Percentiles rank a stretch among this genome's conserved stretches.
Evolutionary conservation across 2,797 vertebrate genomes (phyloP).

Genomic region (Acanthornis magna): DNA sequence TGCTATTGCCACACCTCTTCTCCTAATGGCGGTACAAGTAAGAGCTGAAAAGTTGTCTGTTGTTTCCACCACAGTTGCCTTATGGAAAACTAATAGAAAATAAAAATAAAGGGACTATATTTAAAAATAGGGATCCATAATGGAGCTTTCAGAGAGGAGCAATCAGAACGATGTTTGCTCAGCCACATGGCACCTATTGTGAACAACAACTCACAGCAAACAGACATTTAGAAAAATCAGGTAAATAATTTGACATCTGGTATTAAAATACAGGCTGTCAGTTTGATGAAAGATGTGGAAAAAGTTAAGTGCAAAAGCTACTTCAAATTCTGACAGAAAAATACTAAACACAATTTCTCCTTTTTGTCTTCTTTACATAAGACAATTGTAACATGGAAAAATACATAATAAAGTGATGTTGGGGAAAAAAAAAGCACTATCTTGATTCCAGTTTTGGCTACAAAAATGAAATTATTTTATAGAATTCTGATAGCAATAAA

Average conservation of each 20-base stretch:
- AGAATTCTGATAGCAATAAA: background rate
- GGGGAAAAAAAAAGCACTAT: conserved; percentile 1
- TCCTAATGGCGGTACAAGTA: background rate
- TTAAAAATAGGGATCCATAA: background rate
- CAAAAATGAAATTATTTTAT: background rate
- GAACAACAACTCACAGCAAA: background rate
- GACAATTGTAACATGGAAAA: background rate
- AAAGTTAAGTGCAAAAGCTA: conserved; percentile 9
- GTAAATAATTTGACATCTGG: conserved; percentile 1
- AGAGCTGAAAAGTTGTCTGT: background rate
- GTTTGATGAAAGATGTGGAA: background rate
- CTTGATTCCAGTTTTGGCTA: background rate
- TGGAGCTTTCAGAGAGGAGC: background rate
- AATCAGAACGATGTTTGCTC: background rate
- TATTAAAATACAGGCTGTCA: conserved; percentile 26
- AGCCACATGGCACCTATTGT: background rate
- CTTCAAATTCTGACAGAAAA: background rate
- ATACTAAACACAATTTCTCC: background rate
- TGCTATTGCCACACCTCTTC: background rate
- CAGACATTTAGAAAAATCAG: background rate
- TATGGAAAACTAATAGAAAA: background rate
- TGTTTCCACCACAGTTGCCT: background rate
- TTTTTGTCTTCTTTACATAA: background rate
- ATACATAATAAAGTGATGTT: background rate
- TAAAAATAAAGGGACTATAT: background rate